These are phyloP conservation scores for Arrhamphus sclerolepis DNA, from an alignment of 2,797 vertebrate species.

Conservation along the genomic window DNA sequence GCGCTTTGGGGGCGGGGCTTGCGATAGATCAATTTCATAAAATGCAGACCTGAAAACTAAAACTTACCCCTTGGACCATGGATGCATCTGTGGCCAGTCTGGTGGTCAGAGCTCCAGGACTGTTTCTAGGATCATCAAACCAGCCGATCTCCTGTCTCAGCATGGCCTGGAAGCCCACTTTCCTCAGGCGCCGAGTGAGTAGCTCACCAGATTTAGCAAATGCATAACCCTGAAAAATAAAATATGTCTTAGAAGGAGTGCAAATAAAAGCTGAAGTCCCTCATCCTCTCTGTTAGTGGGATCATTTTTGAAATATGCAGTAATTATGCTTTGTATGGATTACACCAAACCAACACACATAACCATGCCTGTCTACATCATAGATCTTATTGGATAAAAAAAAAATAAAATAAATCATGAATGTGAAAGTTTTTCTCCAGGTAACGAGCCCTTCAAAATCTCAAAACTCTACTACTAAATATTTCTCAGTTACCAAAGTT, in stretches of 20 bases:
- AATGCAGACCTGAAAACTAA: neutral
- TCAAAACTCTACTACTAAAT: no score
- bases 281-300: neutral
- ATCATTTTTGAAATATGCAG: no score
- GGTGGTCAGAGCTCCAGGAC: conserved; percentile 82
- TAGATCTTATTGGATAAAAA: no score
- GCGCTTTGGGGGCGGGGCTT: no score
- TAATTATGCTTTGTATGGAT: no score
- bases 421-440: no score
- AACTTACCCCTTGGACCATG: conserved; percentile 83
- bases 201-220: conserved; percentile 86
- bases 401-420: no score
- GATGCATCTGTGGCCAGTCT: conserved; percentile 84
- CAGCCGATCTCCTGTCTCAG: conserved; percentile 82
- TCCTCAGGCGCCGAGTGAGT: conserved; percentile 81
- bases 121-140: conserved; percentile 83
- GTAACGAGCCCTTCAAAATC: no score
- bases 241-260: neutral
- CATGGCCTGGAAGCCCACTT: conserved; percentile 83
- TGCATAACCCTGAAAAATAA: conserved; percentile 74
- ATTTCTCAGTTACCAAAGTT: no score
- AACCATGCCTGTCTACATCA: no score
- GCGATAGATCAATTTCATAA: no score
- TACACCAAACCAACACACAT: no score
- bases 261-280: neutral